These are phyloP conservation scores for Triops longicaudatus DNA, from an alignment of 1,140 invertebrate species.

Conservation along the genomic window DNA sequence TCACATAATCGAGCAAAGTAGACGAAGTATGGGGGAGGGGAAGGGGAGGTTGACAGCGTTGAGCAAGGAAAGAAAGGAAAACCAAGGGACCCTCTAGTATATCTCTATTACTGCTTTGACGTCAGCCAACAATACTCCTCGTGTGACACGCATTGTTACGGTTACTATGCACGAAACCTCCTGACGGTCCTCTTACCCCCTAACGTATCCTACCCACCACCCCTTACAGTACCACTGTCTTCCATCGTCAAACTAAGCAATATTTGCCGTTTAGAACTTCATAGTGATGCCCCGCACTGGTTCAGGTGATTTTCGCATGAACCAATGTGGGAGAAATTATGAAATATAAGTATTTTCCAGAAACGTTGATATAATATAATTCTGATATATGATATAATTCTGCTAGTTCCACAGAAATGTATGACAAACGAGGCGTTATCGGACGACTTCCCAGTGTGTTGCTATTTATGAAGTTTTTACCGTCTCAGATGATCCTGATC, in stretches of 20 bases:
- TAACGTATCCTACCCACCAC: neutral
- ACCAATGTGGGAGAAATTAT: no score
- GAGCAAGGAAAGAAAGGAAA: neutral
- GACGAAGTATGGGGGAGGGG: neutral
- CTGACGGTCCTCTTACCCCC: neutral
- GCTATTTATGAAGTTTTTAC: no score
- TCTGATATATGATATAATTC: no score
- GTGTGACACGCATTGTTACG: conserved; percentile 11
- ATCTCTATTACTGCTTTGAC: neutral
- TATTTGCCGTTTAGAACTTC: no score
- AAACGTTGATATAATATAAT: no score
- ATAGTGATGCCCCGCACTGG: no score
- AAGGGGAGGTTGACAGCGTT: neutral
- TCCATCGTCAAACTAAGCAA: conserved; percentile 11
- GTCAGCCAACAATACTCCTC: conserved; percentile 1
- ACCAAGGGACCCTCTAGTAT: neutral
- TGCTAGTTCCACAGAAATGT: no score
- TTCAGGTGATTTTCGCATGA: no score
- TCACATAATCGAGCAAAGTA: neutral
- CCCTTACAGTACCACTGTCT: neutral
- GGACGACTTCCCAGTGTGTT: no score
- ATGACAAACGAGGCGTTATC: no score
- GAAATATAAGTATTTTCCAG: no score
- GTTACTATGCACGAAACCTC: neutral
- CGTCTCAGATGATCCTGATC: no score